These are phyloP conservation scores for Odobenus rosmarus DNA, from an alignment of 2,113 vertebrate genomes.

Conservation along the genomic window DNA sequence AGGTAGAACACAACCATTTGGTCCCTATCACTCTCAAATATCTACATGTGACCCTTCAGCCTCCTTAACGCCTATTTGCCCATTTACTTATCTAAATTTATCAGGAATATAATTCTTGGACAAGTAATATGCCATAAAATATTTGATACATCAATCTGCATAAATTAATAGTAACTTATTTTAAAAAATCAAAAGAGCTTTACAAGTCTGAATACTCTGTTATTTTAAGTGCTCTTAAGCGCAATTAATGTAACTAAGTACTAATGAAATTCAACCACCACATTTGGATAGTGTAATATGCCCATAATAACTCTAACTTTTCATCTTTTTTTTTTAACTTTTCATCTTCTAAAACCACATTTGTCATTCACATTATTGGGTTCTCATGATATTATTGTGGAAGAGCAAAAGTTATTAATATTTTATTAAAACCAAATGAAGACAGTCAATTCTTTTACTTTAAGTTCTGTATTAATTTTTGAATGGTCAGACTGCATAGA, in stretches of 20 bases:
- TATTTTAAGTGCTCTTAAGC: constrained; percentile 69
- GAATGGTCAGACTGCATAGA: neutral
- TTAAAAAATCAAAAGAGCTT: constrained; percentile 23
- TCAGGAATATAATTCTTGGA: neutral
- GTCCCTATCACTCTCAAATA: neutral
- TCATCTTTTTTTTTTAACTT: neutral
- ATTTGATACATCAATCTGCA: neutral
- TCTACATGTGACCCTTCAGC: neutral
- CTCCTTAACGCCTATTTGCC: neutral
- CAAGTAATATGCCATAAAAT: neutral
- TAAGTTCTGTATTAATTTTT: neutral
- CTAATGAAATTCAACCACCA: constrained; percentile 56
- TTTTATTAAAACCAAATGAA: neutral
- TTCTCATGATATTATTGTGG: neutral
- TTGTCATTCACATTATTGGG: neutral
- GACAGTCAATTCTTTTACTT: neutral
- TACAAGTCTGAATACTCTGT: constrained; percentile 45
- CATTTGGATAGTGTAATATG: constrained; percentile 17
- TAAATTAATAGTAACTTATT: constrained; percentile 41
- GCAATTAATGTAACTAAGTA: constrained; percentile 63
- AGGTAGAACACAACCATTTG: neutral
- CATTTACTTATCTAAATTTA: neutral
- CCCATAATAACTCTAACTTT: neutral
- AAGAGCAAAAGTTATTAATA: neutral
- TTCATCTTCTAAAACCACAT: constrained; percentile 21